Evolutionary conservation across 2,113 vertebrate genomes (phyloP).

Genomic region (Albula glossodonta): DNA sequence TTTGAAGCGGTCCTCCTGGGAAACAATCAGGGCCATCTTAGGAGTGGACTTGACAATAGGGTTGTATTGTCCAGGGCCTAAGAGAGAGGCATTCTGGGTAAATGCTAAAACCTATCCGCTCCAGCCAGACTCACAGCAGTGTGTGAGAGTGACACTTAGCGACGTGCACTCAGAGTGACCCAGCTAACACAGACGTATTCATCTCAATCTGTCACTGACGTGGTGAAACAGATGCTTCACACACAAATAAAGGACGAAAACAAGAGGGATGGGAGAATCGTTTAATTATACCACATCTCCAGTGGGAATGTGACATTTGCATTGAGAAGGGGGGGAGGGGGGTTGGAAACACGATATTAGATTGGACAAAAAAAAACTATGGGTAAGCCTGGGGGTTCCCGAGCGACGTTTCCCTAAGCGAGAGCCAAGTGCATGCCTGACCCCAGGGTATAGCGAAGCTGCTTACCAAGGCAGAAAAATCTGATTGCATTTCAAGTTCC

Average conservation of each 20-base stretch:
- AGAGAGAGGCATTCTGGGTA: conserved; percentile 20
- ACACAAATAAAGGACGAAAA: conserved; percentile 17
- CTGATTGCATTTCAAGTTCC: conserved; percentile 20
- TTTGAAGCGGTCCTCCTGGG: conserved; percentile 68
- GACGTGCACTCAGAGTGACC: background rate
- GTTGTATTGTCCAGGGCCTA: conserved; percentile 69
- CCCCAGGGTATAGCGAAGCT: conserved; percentile 26
- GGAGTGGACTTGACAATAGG: conserved; percentile 57
- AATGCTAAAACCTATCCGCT: background rate
- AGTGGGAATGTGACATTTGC: conserved; percentile 26
- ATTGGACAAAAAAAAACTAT: conserved; percentile 38
- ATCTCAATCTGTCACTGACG: background rate
- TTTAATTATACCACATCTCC: conserved; percentile 34
- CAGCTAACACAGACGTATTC: background rate
- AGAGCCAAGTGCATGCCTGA: conserved; percentile 27
- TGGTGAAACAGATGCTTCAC: background rate
- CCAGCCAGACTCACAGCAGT: background rate
- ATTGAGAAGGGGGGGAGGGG: conserved; percentile 19
- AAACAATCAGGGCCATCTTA: conserved; percentile 59
- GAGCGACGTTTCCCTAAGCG: conserved; percentile 31
- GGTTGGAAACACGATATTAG: conserved; percentile 23
- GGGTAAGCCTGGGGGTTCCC: conserved; percentile 1
- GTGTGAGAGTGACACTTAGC: background rate
- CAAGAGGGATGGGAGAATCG: conserved; percentile 10
- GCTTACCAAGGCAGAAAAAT: background rate